phyloP scores from a whole-genome alignment of 2,113 vertebrate species.

The Okapia johnstoni region DNA sequence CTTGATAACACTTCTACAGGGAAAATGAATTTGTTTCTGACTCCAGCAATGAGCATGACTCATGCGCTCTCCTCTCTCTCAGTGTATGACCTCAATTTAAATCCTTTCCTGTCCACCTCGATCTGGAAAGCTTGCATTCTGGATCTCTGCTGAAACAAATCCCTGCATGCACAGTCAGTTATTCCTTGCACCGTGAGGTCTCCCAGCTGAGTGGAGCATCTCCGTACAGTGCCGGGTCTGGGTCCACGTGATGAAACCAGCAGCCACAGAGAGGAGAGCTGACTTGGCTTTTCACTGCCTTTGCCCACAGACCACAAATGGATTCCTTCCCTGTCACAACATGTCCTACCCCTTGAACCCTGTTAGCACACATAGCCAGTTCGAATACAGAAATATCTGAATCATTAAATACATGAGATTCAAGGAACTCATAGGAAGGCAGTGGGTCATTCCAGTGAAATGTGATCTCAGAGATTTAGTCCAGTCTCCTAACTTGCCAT shows the following conservation, averaged over 20 bases:
- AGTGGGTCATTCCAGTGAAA: neutral
- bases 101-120: slow-evolving; percentile 47
- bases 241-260: neutral
- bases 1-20: slow-evolving; percentile 54
- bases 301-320: no score
- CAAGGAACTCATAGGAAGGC: neutral
- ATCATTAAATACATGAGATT: neutral
- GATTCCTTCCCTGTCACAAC: neutral
- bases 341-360: neutral
- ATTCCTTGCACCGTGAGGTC: slow-evolving; percentile 34
- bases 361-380: neutral
- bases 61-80: slow-evolving; percentile 31
- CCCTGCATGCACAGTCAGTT: neutral
- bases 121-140: slow-evolving; percentile 47
- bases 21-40: slow-evolving; percentile 61
- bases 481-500: neutral
- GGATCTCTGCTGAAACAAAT: slow-evolving; percentile 32
- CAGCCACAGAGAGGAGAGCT: neutral
- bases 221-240: fast-evolving
- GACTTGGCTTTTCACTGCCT: neutral
- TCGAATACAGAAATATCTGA: neutral
- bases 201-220: neutral
- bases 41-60: slow-evolving; percentile 54
- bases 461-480: neutral
- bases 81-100: slow-evolving; percentile 66